These are phyloP conservation scores for Oceanites oceanicus DNA, from an alignment of 2,113 vertebrate genomes.

Conservation along the genomic window DNA sequence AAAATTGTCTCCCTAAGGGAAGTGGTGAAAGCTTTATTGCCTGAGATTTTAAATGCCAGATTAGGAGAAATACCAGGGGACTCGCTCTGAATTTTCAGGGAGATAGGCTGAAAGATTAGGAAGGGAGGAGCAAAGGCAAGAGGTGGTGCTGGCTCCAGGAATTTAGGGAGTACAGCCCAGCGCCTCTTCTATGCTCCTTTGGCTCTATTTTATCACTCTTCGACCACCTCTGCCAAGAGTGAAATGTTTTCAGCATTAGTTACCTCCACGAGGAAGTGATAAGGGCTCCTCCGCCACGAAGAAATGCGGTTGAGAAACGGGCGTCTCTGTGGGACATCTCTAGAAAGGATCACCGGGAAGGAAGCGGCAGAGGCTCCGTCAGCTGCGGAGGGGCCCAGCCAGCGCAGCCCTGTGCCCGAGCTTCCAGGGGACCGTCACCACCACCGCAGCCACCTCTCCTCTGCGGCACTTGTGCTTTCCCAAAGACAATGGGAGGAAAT, in stretches of 20 bases:
- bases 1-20: background rate
- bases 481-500: slow-evolving; percentile 28
- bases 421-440: background rate
- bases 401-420: background rate
- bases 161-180: background rate
- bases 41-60: background rate
- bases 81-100: background rate
- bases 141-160: background rate
- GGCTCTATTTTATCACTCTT: background rate
- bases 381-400: accelerated
- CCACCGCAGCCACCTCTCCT: background rate
- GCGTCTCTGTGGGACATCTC: background rate
- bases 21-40: slow-evolving; percentile 37
- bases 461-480: background rate
- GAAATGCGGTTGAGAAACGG: accelerated
- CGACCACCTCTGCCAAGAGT: background rate
- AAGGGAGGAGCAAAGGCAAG: background rate
- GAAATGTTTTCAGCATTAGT: background rate
- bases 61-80: background rate
- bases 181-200: background rate
- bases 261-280: background rate
- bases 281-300: background rate
- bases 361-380: accelerated
- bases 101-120: background rate
- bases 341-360: background rate